These are phyloP conservation scores for Petroica traversi DNA, from an alignment of 2,113 vertebrate genomes.

Conservation along the genomic window DNA sequence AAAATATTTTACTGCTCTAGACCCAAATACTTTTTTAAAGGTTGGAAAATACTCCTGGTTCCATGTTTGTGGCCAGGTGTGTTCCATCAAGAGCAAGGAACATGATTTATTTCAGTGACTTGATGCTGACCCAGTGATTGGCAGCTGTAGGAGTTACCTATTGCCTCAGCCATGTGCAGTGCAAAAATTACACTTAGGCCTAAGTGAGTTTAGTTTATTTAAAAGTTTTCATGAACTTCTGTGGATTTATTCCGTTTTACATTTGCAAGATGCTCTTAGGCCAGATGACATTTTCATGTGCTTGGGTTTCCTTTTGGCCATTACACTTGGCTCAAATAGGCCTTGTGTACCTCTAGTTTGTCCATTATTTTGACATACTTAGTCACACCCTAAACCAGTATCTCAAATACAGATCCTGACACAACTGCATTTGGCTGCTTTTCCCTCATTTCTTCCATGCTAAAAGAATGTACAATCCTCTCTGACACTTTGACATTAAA, in stretches of 20 bases:
- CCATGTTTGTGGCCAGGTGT: neutral
- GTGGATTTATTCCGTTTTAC: neutral
- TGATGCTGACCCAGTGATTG: neutral
- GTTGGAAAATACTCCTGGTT: neutral
- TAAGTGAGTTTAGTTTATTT: neutral
- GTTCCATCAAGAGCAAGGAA: neutral
- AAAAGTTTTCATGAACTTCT: neutral
- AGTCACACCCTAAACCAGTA: neutral
- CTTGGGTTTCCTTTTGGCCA: neutral
- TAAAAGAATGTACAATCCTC: neutral
- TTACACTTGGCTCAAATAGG: neutral
- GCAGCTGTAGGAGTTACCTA: neutral
- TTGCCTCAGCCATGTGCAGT: neutral
- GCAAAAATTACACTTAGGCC: neutral
- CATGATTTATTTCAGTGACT: neutral
- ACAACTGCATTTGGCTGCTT: neutral
- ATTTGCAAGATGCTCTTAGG: neutral
- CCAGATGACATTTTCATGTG: neutral
- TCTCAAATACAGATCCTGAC: neutral
- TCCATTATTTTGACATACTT: neutral
- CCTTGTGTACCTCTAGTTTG: neutral
- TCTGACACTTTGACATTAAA: neutral
- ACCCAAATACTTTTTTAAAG: neutral
- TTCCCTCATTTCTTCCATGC: neutral
- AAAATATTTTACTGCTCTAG: neutral